phyloP scores from a whole-genome alignment of 2,888 invertebrate genomes.

The Drosophila affinis region DNA sequence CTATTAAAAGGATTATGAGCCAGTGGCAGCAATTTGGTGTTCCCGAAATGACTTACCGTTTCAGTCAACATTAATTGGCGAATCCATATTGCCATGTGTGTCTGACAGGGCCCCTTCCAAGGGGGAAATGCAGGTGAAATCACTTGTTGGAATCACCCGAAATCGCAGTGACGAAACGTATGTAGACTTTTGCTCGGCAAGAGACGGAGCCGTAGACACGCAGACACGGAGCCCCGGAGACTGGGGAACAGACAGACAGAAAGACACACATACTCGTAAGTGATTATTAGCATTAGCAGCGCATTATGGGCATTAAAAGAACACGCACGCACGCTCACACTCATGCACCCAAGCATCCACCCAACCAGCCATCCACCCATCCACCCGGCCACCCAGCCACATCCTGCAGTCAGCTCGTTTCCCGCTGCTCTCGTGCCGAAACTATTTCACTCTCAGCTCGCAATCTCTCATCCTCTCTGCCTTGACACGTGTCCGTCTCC shows the following conservation, averaged over 20 bases:
- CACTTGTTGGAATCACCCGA: background rate
- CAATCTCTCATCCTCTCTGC: too few species aligned
- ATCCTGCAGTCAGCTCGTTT: background rate
- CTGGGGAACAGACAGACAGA: constrained; percentile 20
- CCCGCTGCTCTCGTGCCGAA: background rate
- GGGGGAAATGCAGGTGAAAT: background rate
- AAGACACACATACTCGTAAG: constrained; percentile 37
- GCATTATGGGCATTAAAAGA: constrained; percentile 58
- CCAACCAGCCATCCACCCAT: background rate
- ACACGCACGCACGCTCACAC: constrained; percentile 35
- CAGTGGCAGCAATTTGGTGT: too few species aligned
- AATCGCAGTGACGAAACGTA: too few species aligned
- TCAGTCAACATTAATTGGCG: too few species aligned
- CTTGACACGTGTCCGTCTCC: background rate
- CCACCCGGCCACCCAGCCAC: background rate
- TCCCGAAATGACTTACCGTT: too few species aligned
- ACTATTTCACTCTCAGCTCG: too few species aligned
- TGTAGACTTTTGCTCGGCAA: too few species aligned
- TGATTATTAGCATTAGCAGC: constrained; percentile 71
- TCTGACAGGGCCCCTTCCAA: too few species aligned
- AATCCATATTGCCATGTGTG: too few species aligned
- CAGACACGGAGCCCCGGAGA: constrained; percentile 9
- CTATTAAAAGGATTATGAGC: too few species aligned
- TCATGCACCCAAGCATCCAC: constrained; percentile 1
- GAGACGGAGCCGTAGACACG: background rate